These are phyloP conservation scores for Phyllopteryx taeniolatus DNA, from an alignment of 2,113 vertebrate genomes.

Conservation along the genomic window DNA sequence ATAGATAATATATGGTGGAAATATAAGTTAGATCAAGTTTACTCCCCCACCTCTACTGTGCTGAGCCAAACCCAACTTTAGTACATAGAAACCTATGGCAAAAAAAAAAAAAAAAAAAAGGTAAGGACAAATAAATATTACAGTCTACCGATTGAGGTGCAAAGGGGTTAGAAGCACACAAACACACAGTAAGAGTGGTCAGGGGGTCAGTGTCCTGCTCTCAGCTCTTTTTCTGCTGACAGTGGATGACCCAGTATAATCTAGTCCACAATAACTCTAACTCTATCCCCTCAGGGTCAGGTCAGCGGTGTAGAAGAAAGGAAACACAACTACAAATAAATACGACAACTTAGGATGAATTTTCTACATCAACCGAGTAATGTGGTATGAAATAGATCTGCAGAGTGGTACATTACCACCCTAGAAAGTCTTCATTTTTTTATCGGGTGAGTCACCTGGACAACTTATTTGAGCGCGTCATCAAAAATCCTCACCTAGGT, in stretches of 20 bases:
- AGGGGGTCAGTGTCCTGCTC: constrained; percentile 53
- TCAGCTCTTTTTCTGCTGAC: constrained; percentile 70
- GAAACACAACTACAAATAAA: constrained; percentile 13
- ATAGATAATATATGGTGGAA: background rate
- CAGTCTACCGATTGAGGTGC: constrained; percentile 9
- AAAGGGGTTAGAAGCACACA: constrained; percentile 12
- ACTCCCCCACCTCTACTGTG: background rate
- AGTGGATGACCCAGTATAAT: constrained; percentile 56
- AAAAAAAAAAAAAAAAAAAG: background rate
- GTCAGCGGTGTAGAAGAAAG: constrained; percentile 26
- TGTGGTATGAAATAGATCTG: background rate
- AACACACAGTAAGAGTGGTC: constrained; percentile 32
- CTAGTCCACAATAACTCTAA: constrained; percentile 45
- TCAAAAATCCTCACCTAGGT: background rate
- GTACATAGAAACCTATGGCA: background rate
- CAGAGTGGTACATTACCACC: background rate
- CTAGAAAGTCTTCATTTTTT: background rate
- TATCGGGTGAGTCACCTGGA: background rate
- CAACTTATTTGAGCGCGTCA: background rate
- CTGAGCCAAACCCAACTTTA: background rate
- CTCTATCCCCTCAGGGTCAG: constrained; percentile 46
- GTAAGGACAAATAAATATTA: constrained; percentile 23
- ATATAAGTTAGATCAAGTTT: background rate
- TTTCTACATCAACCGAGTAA: background rate
- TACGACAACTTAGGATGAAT: background rate